These are phyloP conservation scores for Ramazzottius varieornatus DNA, from an alignment of 2,888 invertebrate species.

Conservation along the genomic window DNA sequence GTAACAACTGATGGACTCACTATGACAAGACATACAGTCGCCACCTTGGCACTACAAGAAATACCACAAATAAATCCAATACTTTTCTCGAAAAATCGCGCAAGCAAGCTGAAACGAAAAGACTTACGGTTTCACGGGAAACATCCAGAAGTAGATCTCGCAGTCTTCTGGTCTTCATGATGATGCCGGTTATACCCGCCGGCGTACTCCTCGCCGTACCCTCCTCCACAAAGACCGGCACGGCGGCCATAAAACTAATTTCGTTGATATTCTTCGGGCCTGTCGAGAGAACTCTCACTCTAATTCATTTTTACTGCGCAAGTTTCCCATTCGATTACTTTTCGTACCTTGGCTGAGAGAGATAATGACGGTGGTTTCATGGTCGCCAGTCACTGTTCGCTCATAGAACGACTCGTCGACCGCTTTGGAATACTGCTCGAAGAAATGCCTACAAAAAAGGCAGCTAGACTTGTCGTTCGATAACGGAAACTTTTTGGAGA, in stretches of 20 bases:
- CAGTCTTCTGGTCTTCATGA: not conserved
- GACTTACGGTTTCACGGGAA: not conserved
- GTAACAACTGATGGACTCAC: not conserved
- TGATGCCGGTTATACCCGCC: not conserved
- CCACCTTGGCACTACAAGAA: no score
- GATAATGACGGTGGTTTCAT: not conserved
- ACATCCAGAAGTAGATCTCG: not conserved
- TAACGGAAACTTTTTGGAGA: no score
- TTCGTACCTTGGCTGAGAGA: not conserved
- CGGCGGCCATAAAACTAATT: not conserved
- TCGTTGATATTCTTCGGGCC: not conserved
- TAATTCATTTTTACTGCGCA: no score
- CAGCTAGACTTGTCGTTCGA: no score
- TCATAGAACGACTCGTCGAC: slow-evolving; percentile 2
- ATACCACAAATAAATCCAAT: no score
- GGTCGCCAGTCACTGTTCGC: not conserved
- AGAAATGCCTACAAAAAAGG: not conserved
- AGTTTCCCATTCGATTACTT: no score
- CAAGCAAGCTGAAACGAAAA: no score
- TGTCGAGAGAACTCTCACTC: no score
- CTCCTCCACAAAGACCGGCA: not conserved
- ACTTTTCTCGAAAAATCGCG: no score
- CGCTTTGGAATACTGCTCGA: not conserved
- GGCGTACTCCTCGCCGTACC: not conserved
- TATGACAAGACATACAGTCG: not conserved